Evolutionary conservation across 2,888 invertebrate genomes (phyloP), one percentile per base, ranked within the genome.

Genomic region (Aproaerema taeniolella): DNA sequence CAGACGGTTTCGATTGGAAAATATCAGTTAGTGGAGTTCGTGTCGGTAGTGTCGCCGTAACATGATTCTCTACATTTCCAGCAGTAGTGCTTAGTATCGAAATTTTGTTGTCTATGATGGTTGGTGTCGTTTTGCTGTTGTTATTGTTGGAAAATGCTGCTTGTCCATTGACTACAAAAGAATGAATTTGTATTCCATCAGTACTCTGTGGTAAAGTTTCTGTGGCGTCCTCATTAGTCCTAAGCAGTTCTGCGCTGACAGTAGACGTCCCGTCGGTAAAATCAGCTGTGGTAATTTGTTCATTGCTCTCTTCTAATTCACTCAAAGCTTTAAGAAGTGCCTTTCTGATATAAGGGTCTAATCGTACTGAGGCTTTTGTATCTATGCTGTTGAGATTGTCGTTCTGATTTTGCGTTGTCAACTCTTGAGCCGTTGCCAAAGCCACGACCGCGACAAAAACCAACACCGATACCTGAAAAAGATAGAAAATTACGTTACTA

Each of bases 251-350:
- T 0, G 87, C 75, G 34, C 80, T 79, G 6, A 55, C 47, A 2
- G 61, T 61, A 6, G 70, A 63, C 11, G 63, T 57, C 8, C 55
- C 61, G 26, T 73, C 73, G 2, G 60, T 62, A 1, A 59, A 63
- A 12, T 87, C 87, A 11, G 74, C 64, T 34, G 82, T 88, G 2
- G 86, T 82, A 10, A 89, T 89, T 13, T 62, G 42, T 35, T 61
- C 67, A 12, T 67, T 74, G 47, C 89, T 91, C 47, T 90, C 89
- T 72, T 95, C 94, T 34, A 95, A 77, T 57, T 94, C 93, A 36
- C 90, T 91, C 2, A 95, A 83, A 8, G 94, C 95, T 74, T 91
- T 91, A 3, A 95, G 77, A 29, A 95, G 76, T 1, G 94, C 95
- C 69, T 91, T 90, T 10, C 94, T 87, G 20, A 95, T 89, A 47